Conservation (phyloP, 2,113 vertebrate genomes). For the Felis chaus region DNA sequence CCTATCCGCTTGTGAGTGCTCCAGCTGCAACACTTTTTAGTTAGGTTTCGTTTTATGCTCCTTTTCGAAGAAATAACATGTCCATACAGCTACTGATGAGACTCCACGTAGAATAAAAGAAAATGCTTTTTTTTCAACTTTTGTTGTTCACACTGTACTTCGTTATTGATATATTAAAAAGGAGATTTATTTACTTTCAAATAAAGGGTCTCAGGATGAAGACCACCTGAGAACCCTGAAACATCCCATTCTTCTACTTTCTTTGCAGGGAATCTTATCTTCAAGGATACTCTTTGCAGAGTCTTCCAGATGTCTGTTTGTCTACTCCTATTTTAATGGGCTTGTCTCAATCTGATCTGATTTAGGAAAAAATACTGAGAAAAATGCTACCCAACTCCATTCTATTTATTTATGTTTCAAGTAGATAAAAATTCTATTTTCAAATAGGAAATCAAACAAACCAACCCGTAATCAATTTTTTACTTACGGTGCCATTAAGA, state of each 20-base stretch:
- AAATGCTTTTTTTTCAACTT: background rate
- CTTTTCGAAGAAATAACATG: conserved; percentile 31
- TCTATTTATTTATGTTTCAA: background rate
- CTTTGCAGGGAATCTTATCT: background rate
- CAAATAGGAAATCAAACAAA: background rate
- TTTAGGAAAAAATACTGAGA: background rate
- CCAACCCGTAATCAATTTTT: background rate
- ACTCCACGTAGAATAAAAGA: background rate
- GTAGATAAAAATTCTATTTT: background rate
- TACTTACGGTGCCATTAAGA: background rate
- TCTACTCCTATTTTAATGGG: background rate
- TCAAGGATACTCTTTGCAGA: background rate
- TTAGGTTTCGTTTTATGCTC: background rate
- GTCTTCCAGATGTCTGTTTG: background rate
- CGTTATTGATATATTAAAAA: background rate
- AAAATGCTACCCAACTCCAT: background rate
- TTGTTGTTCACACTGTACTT: background rate
- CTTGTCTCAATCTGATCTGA: background rate
- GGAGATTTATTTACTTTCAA: background rate
- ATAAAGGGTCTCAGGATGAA: background rate
- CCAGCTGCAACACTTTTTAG: background rate
- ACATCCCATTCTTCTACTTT: background rate
- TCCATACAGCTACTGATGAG: background rate
- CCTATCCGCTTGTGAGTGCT: background rate
- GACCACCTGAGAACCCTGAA: background rate